These are phyloP conservation scores for Fregata magnificens DNA, from an alignment of 2,113 vertebrate genomes.

Conservation along the genomic window DNA sequence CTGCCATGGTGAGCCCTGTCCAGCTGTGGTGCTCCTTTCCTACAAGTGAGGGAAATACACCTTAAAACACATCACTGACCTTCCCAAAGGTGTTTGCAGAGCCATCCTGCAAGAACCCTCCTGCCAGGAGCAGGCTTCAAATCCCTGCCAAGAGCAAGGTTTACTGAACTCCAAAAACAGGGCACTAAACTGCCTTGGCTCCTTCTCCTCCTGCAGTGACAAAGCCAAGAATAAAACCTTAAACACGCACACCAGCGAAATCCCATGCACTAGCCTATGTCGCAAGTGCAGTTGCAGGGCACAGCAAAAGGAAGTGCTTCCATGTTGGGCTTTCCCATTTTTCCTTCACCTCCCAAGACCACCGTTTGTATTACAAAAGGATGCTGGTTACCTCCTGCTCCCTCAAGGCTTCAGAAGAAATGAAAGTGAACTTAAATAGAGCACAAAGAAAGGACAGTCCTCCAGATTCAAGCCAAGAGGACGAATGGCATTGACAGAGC, in stretches of 20 bases:
- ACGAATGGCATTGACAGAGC: neutral
- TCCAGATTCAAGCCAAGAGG: neutral
- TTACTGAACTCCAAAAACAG: neutral
- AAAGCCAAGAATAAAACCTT: neutral
- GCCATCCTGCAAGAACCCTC: neutral
- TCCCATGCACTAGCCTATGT: fast-evolving
- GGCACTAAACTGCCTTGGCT: neutral
- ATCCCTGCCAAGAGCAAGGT: neutral
- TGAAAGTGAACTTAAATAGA: neutral
- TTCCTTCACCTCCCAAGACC: neutral
- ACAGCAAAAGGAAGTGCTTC: neutral
- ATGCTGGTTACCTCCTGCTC: neutral
- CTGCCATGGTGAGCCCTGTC: neutral
- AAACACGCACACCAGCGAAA: neutral
- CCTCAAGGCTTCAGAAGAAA: neutral
- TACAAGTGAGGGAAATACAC: neutral
- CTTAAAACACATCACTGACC: neutral
- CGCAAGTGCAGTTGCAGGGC: neutral
- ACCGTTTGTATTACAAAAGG: too few species aligned
- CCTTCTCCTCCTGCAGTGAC: neutral
- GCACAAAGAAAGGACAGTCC: neutral
- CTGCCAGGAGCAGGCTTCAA: neutral
- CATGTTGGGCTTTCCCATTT: neutral
- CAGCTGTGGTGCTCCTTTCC: neutral
- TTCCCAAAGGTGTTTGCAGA: neutral